Percentiles rank a stretch among this genome's conserved stretches.
These are phyloP conservation scores for Bicyclus anynana DNA, from an alignment of 1,140 invertebrate genomes.

Conservation along the genomic window DNA sequence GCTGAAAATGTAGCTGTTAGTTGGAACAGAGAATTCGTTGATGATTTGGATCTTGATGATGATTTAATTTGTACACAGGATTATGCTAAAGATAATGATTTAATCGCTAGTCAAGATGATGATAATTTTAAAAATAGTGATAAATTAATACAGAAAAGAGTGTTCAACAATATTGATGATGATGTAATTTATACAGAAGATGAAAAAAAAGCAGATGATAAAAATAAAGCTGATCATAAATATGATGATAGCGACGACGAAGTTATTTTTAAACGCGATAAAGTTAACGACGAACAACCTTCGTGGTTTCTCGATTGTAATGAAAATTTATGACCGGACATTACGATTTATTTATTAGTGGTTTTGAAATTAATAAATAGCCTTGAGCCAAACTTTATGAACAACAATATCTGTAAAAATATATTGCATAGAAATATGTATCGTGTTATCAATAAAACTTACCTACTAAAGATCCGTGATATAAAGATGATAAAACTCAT, in stretches of 20 bases:
- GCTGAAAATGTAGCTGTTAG: constrained; percentile 9
- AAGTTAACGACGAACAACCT: constrained; percentile 45
- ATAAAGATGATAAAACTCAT: too few relatives aligned
- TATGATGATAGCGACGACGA: constrained; percentile 35
- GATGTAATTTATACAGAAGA: background rate
- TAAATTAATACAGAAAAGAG: background rate
- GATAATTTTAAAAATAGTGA: constrained; percentile 29
- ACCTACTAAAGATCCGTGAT: too few relatives aligned
- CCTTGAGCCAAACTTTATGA: too few relatives aligned
- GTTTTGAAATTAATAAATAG: too few relatives aligned
- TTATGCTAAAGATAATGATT: background rate
- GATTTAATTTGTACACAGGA: constrained; percentile 4
- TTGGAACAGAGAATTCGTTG: background rate
- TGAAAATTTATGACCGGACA: constrained; percentile 50
- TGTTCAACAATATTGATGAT: background rate
- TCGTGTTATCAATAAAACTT: too few relatives aligned
- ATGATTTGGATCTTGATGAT: constrained; percentile 1
- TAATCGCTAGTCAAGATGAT: background rate
- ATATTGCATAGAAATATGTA: too few relatives aligned
- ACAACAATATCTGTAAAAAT: too few relatives aligned
- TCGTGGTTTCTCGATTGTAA: constrained; percentile 59
- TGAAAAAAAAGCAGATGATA: background rate
- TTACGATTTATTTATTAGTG: background rate
- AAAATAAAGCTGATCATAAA: constrained; percentile 10
- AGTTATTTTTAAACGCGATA: constrained; percentile 36